Base-by-base conservation (phyloP, 2,888 invertebrate species). In the Strigamia crassipes region DNA sequence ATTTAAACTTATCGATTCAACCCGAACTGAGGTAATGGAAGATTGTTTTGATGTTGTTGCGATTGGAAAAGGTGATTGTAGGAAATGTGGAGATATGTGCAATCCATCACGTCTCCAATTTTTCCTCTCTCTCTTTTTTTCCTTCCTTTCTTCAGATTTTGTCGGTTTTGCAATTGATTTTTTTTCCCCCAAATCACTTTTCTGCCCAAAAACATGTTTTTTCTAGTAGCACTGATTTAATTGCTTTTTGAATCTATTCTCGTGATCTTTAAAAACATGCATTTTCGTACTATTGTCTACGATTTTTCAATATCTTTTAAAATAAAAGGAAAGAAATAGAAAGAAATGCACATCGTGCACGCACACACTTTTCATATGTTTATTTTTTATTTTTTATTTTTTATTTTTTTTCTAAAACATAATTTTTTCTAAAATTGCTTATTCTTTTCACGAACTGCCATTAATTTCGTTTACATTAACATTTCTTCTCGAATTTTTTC, bases 31-130 rank as follows among this genome's bases (percentile, higher is more conserved):
- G 46, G 13, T 46, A 46, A 46, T 46, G n/a, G 46, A 46, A 46
- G 46, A 46, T 61, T 61, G 61, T 61, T 61, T 61, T 61, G 21
- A 61, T 61, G 61, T 61, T 61, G 61, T 61, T 61, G 61, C 21
- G 61, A 61, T 61, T 46, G 46, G 46, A 46, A 46, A 46, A 46
- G 23, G 61, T 61, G 61, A 23, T 61, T 23, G 18, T 61, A 18
- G 61, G 18, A 23, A 61, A 61, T 61, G 61, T 18, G 18, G 61
- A 23, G 61, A 61, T 61, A 61, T 18, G 61, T 23, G 61, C 61
- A 61, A 61, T 61, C 61, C 21, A 61, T 61, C 61, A 61, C 61
- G 61, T 61, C 61, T 21, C 18, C 61, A 61, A 61, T 61, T 61
- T 61, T 61, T 61, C 21, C 23, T 21, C 61, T 61, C 18, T 23